These are phyloP conservation scores for Drosophila bocqueti DNA, from an alignment of 1,140 invertebrate genomes.

Conservation along the genomic window DNA sequence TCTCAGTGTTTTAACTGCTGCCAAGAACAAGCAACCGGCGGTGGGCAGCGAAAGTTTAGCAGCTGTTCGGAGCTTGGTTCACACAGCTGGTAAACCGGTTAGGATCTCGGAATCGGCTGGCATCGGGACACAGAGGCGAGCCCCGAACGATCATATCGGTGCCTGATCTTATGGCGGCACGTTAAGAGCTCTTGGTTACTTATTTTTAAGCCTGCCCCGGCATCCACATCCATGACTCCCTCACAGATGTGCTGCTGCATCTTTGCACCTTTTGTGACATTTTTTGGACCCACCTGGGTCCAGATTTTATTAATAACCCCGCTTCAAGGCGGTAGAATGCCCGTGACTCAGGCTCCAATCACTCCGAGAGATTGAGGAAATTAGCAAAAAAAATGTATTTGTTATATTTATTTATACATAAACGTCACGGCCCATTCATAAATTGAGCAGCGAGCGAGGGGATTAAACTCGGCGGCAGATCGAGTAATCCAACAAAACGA, in stretches of 20 bases:
- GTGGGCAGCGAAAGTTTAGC: constrained; percentile 72
- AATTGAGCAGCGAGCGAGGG: constrained; percentile 29
- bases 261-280: constrained; percentile 26
- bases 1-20: constrained; percentile 18
- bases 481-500: constrained; percentile 33
- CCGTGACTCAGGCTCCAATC: constrained; percentile 30
- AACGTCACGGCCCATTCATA: constrained; percentile 48
- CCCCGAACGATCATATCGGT: constrained; percentile 41
- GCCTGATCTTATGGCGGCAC: constrained; percentile 40
- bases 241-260: constrained; percentile 10
- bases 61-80: constrained; percentile 53
- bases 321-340: constrained; percentile 16
- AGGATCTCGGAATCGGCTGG: constrained; percentile 16
- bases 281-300: constrained; percentile 33
- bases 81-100: constrained; percentile 74
- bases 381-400: constrained; percentile 41
- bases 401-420: constrained; percentile 44
- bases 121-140: constrained; percentile 30
- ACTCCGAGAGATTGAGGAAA: constrained; percentile 41
- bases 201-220: constrained; percentile 42
- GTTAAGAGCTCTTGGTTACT: constrained; percentile 36
- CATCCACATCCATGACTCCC: constrained; percentile 40
- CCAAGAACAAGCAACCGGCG: constrained; percentile 65
- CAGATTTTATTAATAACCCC: constrained; percentile 38
- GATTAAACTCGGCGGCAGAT: constrained; percentile 27